Evolutionary conservation across 2,797 vertebrate species (phyloP).

Genomic region (Eulemur rubriventer): DNA sequence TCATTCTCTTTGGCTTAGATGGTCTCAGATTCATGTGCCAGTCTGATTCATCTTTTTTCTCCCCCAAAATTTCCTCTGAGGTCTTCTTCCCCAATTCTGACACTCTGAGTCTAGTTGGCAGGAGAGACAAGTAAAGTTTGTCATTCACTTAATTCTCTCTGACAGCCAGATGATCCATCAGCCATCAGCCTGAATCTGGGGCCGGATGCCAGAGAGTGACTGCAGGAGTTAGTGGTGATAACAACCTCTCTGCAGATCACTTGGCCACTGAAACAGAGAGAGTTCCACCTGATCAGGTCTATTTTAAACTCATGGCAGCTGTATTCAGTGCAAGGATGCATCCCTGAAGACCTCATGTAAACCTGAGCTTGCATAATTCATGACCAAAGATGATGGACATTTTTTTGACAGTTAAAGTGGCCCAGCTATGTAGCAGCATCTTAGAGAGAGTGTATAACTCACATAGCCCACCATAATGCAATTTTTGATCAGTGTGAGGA

Average conservation of each 20-base stretch:
- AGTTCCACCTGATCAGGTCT: slow-evolving; percentile 42
- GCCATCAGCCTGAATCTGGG: slow-evolving; percentile 48
- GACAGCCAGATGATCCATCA: slow-evolving; percentile 46
- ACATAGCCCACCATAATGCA: neutral
- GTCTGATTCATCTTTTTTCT: neutral
- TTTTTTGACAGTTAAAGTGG: slow-evolving; percentile 72
- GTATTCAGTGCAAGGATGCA: slow-evolving; percentile 43
- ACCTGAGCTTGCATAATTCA: slow-evolving; percentile 77
- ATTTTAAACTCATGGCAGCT: slow-evolving; percentile 69
- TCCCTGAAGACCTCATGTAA: slow-evolving; percentile 63
- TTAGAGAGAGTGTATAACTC: slow-evolving; percentile 55
- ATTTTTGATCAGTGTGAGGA: slow-evolving; percentile 59
- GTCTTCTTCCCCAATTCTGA: neutral
- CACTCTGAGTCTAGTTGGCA: slow-evolving; percentile 31
- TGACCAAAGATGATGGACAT: slow-evolving; percentile 70
- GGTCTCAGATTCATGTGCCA: neutral
- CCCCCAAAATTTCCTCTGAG: neutral
- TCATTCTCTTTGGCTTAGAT: neutral
- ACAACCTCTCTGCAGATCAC: slow-evolving; percentile 56
- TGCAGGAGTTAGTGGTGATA: slow-evolving; percentile 43
- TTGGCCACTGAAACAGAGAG: slow-evolving; percentile 42
- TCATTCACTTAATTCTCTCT: slow-evolving; percentile 64
- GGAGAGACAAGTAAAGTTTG: slow-evolving; percentile 49
- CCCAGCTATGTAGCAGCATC: slow-evolving; percentile 52
- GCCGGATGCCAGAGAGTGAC: slow-evolving; percentile 53